Percentiles rank a stretch among this genome's conserved stretches.
phyloP scores from a whole-genome alignment of 2,797 vertebrate genomes.

The Heterohyrax brucei region DNA sequence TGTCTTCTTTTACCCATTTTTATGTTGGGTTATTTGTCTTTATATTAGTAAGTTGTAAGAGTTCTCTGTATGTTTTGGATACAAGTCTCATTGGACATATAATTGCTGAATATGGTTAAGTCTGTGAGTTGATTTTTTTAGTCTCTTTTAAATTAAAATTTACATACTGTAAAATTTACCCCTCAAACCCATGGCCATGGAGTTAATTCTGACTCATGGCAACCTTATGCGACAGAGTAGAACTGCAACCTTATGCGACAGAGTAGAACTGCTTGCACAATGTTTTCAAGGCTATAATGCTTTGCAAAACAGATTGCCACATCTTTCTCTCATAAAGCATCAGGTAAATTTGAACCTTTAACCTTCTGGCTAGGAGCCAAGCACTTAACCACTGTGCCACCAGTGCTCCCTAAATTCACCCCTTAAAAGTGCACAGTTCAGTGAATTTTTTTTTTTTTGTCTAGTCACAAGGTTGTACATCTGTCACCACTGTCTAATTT shows the following conservation, averaged over 20 bases:
- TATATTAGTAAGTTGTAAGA: neutral
- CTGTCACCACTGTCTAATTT: no score
- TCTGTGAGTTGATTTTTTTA: slow-evolving; percentile 4
- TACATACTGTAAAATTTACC: neutral
- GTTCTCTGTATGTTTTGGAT: neutral
- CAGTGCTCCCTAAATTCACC: neutral
- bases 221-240: neutral
- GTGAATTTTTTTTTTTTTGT: neutral
- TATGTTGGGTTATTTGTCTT: neutral
- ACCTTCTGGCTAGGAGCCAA: neutral
- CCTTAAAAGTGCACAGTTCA: neutral
- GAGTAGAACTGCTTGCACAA: neutral
- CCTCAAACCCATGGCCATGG: neutral
- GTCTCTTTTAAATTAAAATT: neutral
- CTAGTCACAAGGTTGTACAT: no score
- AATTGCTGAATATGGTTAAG: neutral
- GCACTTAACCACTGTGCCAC: no score
- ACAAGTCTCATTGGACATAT: neutral
- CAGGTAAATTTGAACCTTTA: no score
- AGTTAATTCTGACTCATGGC: neutral
- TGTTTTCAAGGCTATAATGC: neutral
- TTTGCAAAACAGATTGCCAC: neutral
- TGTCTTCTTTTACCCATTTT: neutral
- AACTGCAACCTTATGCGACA: neutral
- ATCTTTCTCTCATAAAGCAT: neutral